Base-by-base conservation (phyloP, 2,888 invertebrate genomes). In the Cylindroiulus punctatus region DNA sequence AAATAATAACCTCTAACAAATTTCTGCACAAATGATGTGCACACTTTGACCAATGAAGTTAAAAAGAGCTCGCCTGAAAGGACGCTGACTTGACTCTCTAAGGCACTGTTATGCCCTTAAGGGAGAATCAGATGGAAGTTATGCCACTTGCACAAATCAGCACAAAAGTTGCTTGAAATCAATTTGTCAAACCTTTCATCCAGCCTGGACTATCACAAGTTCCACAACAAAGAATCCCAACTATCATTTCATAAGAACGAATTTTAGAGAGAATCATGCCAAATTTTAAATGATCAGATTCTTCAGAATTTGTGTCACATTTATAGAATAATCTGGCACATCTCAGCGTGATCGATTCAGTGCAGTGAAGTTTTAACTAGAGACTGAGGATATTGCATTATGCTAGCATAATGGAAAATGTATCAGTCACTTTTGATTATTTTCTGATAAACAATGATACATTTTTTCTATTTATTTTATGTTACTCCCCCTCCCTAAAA, bases 401-500 rank as follows among this genome's bases (percentile, higher is more conserved):
- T 52, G 0, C 47, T 52, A n/a, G 19, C 19, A 19, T 52, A n/a
- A 52, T n/a, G 19, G 17, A 19, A 5, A 52, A n/a, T n/a, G 5
- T 52, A n/a, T 52, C 52, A 52, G 52, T n/a, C n/a, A 19, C n/a
- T 52, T 52, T 36, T 36, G 7, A 7, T 36, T 36, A 36, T 36
- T 36, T 7, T 47, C 14, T 10, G 5, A 14, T 14, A 47, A 52
- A 52, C 52, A 52, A n/a, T 65, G n/a, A n/a, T n/a, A n/a, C n/a
- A n/a, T 65, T 65, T 22, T 22, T n/a, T n/a, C 19, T n/a, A 52
- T n/a, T 36, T 36, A 4, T 36, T 36, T 36, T 36, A 36, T 36
- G n/a, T 36, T 36, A 81, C 81, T 30, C 26, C 81, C n/a, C n/a
- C n/a, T n/a, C n/a, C 30, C 81, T 36, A 81, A 81, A n/a, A 36